Base-by-base conservation (phyloP, 2,113 vertebrate genomes). In the Zingel zingel region DNA sequence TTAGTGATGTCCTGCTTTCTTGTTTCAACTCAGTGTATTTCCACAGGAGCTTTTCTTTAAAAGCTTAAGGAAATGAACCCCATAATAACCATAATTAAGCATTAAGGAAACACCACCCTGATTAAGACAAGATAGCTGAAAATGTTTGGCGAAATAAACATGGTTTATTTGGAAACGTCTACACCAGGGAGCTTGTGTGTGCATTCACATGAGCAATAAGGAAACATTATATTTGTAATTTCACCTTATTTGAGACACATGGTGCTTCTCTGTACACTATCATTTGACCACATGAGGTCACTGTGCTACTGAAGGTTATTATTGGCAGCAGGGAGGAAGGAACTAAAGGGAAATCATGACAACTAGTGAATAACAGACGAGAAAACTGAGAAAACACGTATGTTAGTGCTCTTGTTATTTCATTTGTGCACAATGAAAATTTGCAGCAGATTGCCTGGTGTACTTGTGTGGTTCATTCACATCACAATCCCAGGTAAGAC, bases 241-340 rank as follows among this genome's bases (percentile, higher is more conserved):
- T 48, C 56, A 47, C 15, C n/a, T 18, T 30, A 61, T n/a, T 48
- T 48, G 9, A 30, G 5, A 48, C 5, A 16, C 3, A 30, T 10
- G 7, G n/a, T 9, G 1, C 1, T 36, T 50, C 3, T 51, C 0
- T 43, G n/a, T 18, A 51, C 30, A 73, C 64, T 30, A 68, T 45
- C 53, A 67, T 54, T n/a, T 79, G 9, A n/a, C 72, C 90, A 89
- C 75, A 67, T 30, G 75, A 67, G 64, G 83, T 51, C 85, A 13
- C 71, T 72, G 68, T 82, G 83, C 33, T 25, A 48, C 30, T 63
- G 57, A 9, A 14, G 23, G 27, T 56, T 66, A 5, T 1, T 45
- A 51, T 56, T 2, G 2, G 6, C 36, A 3, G 18, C 30, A 53
- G 47, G 11, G 11, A 39, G 10, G 10, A 39, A 15, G 18, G 12